phyloP scores from a whole-genome alignment of 2,113 vertebrate genomes.

The Pseudolaguvia tuberculata region DNA sequence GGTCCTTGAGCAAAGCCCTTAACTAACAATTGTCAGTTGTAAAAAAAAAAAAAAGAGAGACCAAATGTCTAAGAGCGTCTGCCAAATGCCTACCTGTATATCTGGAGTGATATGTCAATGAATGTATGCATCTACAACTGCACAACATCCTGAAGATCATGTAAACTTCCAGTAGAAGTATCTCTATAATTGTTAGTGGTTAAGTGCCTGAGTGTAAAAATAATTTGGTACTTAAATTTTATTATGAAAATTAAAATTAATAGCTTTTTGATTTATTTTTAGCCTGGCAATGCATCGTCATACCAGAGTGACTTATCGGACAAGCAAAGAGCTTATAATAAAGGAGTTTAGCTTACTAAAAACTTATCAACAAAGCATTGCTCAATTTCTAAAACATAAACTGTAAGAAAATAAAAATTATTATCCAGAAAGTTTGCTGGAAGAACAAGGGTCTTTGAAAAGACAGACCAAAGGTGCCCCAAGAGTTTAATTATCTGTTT shows the following conservation, averaged over 20 bases:
- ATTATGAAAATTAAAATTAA: slow-evolving; percentile 1
- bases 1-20: no score
- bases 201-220: background rate
- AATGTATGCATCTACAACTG: slow-evolving; percentile 4
- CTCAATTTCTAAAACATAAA: background rate
- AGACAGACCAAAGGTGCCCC: no score
- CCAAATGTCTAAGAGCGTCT: no score
- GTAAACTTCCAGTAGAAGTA: background rate
- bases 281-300: background rate
- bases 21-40: no score
- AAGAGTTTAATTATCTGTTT: no score
- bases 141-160: background rate
- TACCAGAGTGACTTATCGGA: background rate
- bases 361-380: background rate
- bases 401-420: background rate
- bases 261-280: background rate
- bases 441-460: background rate
- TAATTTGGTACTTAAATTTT: background rate
- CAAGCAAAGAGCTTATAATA: background rate
- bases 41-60: no score
- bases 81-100: no score
- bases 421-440: background rate
- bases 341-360: background rate
- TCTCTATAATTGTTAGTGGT: background rate
- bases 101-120: no score